Percentiles rank a stretch among this genome's conserved stretches.
Evolutionary conservation across 2,888 invertebrate genomes (phyloP).

Genomic region (Helleia helle): DNA sequence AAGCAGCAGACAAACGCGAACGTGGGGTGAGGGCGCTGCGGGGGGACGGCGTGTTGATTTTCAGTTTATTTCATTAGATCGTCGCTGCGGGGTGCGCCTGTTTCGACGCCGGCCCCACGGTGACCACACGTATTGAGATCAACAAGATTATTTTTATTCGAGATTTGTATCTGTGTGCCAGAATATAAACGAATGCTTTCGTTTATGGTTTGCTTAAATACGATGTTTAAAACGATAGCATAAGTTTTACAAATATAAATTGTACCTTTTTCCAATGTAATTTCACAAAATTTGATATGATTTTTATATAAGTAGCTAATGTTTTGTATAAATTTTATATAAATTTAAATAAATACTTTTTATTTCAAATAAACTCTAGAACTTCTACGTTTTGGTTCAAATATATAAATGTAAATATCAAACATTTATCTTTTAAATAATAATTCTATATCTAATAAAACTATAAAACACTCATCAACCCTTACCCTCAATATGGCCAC

Average conservation of each 20-base stretch:
- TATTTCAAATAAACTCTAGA: no score
- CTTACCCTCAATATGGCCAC: conserved; percentile 33
- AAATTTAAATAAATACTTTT: background rate
- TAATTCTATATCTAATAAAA: background rate
- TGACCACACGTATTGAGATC: conserved; percentile 21
- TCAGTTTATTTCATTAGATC: conserved; percentile 74
- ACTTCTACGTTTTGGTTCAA: background rate
- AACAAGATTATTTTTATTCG: conserved; percentile 1
- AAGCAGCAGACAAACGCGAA: conserved; percentile 23
- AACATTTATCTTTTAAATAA: background rate
- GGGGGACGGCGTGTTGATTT: conserved; percentile 71
- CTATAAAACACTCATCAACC: background rate
- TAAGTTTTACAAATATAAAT: background rate
- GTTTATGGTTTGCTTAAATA: no score
- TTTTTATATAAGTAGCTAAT: no score
- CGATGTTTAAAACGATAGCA: no score
- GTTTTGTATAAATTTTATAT: no score
- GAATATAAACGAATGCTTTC: no score
- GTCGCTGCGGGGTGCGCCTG: conserved; percentile 59
- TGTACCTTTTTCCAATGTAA: no score
- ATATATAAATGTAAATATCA: no score
- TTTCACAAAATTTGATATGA: no score
- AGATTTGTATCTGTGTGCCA: background rate
- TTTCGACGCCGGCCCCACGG: conserved; percentile 37
- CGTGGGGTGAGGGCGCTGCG: no score